A percentile compares a stretch with the other conserved stretches of the same genome.
Evolutionary conservation across 2,113 vertebrate species (phyloP).

Genomic region (Lepus europaeus): DNA sequence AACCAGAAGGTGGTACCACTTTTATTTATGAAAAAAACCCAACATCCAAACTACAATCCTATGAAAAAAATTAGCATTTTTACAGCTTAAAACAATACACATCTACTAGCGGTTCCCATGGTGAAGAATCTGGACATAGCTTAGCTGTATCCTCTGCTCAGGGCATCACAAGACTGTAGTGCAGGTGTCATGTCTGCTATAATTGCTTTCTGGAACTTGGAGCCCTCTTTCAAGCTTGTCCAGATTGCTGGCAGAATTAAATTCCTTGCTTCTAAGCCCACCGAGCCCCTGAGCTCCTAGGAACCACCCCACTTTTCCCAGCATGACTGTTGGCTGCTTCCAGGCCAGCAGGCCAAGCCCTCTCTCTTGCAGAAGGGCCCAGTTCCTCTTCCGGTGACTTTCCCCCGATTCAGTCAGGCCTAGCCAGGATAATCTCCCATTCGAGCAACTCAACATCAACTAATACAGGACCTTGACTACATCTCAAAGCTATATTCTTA

Average conservation of each 20-base stretch:
- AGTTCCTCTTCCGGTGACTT: neutral
- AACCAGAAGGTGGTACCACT: neutral
- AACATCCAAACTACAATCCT: constrained; percentile 15
- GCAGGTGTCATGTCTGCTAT: neutral
- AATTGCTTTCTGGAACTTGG: neutral
- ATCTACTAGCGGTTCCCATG: neutral
- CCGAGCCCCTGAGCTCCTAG: neutral
- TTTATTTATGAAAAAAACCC: constrained; percentile 46
- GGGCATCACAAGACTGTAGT: neutral
- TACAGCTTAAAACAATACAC: neutral
- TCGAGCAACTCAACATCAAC: neutral
- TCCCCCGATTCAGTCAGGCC: neutral
- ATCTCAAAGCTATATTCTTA: constrained; percentile 42
- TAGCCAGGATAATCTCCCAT: neutral
- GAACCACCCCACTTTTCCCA: neutral
- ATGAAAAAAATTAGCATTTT: neutral
- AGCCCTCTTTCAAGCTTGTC: neutral
- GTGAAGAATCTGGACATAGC: neutral
- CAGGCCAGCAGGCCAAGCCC: neutral
- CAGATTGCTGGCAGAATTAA: neutral
- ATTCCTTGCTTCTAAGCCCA: neutral
- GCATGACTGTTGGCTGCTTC: neutral
- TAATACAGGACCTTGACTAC: neutral
- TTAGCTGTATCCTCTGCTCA: neutral
- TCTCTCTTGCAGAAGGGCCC: neutral